Evolutionary conservation across 2,888 invertebrate genomes (phyloP), one percentile per base, ranked within the genome.

Genomic region (Scrobipalpa atriplicella): DNA sequence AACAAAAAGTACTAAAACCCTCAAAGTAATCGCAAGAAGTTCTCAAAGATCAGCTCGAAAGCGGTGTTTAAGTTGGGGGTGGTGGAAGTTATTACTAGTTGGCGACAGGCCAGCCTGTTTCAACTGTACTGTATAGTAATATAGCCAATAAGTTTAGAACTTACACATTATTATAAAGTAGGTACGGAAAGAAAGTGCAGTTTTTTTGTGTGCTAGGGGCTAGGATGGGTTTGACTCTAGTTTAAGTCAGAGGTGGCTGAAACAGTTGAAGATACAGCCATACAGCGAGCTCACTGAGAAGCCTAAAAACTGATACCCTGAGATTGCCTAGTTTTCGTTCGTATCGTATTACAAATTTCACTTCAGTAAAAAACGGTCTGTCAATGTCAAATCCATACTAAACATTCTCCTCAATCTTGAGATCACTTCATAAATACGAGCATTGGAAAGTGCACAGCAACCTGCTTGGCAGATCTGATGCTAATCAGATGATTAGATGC

Each of bases 41-140:
- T 56, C 21, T 13, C 54, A 19, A 56, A 21, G 54, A 56, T 56
- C 54, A 56, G 54, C 47, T 21, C 19, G 13, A 13, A 21, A 21
- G 29, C 18, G 52, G 52, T 52, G 52, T 21, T 58, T 38, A 29
- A 58, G 58, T 58, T 58, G 58, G 38, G 58, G 38, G 58, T 38
- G 38, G 58, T 38, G 29, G 58, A 58, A 58, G 58, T 58, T 58
- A 58, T 58, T 10, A 16, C 36, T 36, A 38, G 29, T 58, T 58
- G 58, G 58, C 58, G 36, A 38, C 36, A 38, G 10, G 38, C 58
- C 58, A 58, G 38, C 9, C 9, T 38, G 58, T 47, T 47, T n/a
- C 47, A 16, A 47, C 47, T 16, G 47, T 47, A 47, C 47, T 47
- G n/a, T 47, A n/a, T 47, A n/a, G 47, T n/a, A 47, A 47, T 47